These are phyloP conservation scores for Sander lucioperca DNA, from an alignment of 2,113 vertebrate species.

Conservation along the genomic window DNA sequence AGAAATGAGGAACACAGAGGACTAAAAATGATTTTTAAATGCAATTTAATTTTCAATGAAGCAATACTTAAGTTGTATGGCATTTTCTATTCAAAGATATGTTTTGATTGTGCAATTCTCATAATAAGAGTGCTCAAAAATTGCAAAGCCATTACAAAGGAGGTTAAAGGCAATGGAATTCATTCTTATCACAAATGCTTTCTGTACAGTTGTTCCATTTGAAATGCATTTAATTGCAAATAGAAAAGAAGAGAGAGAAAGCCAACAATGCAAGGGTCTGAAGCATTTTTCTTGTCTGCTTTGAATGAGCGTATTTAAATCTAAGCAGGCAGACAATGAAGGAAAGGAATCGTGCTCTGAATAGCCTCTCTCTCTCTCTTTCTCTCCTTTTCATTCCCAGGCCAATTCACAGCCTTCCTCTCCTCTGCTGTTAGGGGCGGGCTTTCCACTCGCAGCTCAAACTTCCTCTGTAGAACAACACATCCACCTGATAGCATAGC, in stretches of 20 bases:
- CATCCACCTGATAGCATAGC: constrained; percentile 60
- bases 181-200: constrained; percentile 84
- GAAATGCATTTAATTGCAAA: constrained; percentile 90
- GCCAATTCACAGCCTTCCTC: constrained; percentile 77
- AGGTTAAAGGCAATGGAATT: constrained; percentile 84
- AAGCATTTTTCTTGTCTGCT: constrained; percentile 83
- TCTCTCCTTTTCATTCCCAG: constrained; percentile 73
- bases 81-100: constrained; percentile 81
- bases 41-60: constrained; percentile 88
- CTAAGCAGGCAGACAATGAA: constrained; percentile 82
- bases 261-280: constrained; percentile 81
- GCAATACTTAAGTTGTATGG: constrained; percentile 81
- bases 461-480: constrained; percentile 73
- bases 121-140: constrained; percentile 81
- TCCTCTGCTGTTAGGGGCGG: constrained; percentile 69
- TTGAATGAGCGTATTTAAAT: constrained; percentile 85
- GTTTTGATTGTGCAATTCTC: constrained; percentile 83
- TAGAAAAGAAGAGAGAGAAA: constrained; percentile 85
- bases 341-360: constrained; percentile 83
- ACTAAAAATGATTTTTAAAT: constrained; percentile 81
- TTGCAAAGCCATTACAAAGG: constrained; percentile 84
- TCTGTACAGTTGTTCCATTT: constrained; percentile 87
- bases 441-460: constrained; percentile 60
- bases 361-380: constrained; percentile 69
- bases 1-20: constrained; percentile 59